Percentiles rank a stretch among this genome's conserved stretches.
These are phyloP conservation scores for Anguilla rostrata DNA, from an alignment of 2,113 vertebrate species.

Conservation along the genomic window DNA sequence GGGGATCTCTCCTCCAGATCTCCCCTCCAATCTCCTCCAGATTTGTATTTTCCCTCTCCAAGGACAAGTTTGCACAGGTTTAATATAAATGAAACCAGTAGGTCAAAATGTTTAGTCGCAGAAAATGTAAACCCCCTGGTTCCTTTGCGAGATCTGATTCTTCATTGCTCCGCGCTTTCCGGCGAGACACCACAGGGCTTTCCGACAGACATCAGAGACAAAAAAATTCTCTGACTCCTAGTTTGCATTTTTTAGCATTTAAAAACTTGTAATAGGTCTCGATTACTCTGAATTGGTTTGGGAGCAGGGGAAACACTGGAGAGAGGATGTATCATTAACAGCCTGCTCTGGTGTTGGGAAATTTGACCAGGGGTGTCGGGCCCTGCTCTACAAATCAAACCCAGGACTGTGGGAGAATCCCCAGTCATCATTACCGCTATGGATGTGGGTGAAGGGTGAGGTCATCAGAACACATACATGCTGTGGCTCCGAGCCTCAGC, in stretches of 20 bases:
- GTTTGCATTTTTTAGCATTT: not conserved
- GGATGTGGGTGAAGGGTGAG: not conserved
- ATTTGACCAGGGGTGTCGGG: conserved; percentile 7
- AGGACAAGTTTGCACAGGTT: conserved; percentile 2
- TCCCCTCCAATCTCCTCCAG: not conserved
- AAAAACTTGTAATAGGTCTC: not conserved
- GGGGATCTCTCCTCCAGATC: not conserved
- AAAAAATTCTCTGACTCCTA: not conserved
- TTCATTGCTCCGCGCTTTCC: not conserved
- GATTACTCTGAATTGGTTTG: conserved; percentile 21
- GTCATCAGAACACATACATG: not conserved
- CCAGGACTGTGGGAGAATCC: not conserved
- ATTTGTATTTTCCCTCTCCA: not conserved
- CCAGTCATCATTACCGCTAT: not conserved
- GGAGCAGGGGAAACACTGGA: not conserved
- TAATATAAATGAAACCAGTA: not conserved
- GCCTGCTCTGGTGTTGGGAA: not conserved
- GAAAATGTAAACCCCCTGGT: not conserved
- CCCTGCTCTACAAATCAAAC: not conserved
- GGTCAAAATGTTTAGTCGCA: not conserved
- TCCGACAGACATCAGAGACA: not conserved
- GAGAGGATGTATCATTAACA: conserved; percentile 10
- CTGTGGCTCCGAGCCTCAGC: not conserved
- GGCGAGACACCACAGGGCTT: not conserved
- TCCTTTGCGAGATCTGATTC: not conserved